phyloP scores from a whole-genome alignment of 2,113 vertebrate genomes.

The Diadophis punctatus region DNA sequence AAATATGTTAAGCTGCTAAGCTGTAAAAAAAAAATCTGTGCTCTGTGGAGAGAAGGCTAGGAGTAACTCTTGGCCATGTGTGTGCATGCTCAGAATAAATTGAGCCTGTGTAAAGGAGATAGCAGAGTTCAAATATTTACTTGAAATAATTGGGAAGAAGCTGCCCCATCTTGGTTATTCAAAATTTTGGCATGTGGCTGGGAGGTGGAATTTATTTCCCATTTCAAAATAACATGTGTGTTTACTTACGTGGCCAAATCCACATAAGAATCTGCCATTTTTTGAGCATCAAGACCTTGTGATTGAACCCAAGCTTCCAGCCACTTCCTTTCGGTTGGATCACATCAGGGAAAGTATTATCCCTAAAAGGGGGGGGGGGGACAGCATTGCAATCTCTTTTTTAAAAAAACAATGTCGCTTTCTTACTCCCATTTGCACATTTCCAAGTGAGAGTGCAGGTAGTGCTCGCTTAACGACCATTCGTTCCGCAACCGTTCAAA shows the following conservation, averaged over 20 bases:
- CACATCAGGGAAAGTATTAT: not conserved
- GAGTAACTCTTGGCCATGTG: constrained; percentile 22
- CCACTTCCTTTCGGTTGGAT: not conserved
- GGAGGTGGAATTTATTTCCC: constrained; percentile 51
- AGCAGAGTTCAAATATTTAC: constrained; percentile 59
- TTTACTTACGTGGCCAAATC: constrained; percentile 39
- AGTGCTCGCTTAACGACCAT: not conserved
- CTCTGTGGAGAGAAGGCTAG: not conserved
- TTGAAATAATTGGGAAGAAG: constrained; percentile 55
- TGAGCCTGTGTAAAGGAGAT: constrained; percentile 39
- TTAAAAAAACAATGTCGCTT: not conserved
- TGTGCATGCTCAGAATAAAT: not conserved
- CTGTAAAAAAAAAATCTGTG: not conserved
- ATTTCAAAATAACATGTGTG: constrained; percentile 33
- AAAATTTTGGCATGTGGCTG: constrained; percentile 48
- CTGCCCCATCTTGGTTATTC: constrained; percentile 42
- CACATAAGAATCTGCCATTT: not conserved
- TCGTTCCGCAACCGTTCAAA: not conserved
- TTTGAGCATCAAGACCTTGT: constrained; percentile 28
- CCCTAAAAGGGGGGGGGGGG: not conserved
- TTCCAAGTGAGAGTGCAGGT: not conserved
- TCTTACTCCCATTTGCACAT: not conserved
- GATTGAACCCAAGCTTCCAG: constrained; percentile 11
- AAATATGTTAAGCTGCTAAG: not conserved
- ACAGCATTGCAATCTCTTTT: not conserved